Percentiles rank a stretch among this genome's conserved stretches.
Conservation (phyloP, 2,888 invertebrate species). For the Pachycephus smyrnensis region DNA sequence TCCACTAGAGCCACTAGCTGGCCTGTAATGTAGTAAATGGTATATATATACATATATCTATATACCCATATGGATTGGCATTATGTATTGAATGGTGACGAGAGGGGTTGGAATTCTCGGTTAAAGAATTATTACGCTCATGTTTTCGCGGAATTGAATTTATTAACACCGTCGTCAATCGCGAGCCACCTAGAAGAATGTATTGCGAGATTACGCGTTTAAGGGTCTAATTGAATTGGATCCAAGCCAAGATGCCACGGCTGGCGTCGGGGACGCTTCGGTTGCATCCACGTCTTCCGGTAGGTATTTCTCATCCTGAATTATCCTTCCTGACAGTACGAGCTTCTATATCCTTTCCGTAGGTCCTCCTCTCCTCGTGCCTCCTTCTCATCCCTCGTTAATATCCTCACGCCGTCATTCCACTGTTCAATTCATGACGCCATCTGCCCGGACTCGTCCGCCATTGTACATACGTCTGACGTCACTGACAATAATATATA, state of each 20-base stretch:
- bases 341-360: background rate
- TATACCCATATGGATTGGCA: background rate
- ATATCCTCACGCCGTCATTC: background rate
- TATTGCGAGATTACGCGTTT: slow-evolving; percentile 10
- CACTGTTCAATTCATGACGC: background rate
- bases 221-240: slow-evolving; percentile 14
- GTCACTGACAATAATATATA: background rate
- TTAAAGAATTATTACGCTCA: background rate
- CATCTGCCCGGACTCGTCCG: background rate
- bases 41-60: too few species aligned
- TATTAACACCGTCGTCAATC: background rate
- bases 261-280: slow-evolving; percentile 6
- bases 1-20: background rate
- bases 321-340: background rate
- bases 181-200: slow-evolving; percentile 3
- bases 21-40: too few species aligned
- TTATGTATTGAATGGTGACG: background rate
- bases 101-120: background rate
- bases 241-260: slow-evolving; percentile 1
- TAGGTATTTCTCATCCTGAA: background rate
- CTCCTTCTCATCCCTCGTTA: background rate
- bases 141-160: background rate
- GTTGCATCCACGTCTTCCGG: slow-evolving; percentile 2
- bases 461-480: background rate
- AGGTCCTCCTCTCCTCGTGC: background rate